Percentiles rank a stretch among this genome's conserved stretches.
Conservation (phyloP, 2,888 invertebrate species). For the Apodemia zela region DNA sequence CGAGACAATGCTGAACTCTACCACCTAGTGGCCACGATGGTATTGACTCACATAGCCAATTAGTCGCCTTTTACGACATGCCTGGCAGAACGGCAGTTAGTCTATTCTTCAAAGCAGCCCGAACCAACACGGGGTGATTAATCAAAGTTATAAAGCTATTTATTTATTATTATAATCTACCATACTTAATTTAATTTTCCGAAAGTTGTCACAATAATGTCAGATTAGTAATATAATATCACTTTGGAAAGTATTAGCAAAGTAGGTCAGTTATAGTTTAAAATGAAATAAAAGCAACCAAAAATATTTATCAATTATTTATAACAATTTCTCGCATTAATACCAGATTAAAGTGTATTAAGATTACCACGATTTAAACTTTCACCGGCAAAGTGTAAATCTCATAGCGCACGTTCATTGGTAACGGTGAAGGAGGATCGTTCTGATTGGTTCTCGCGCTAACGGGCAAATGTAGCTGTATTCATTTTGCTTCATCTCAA, state of each 20-base stretch:
- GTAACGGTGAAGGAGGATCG: constrained; percentile 32
- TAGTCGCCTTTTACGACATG: no score
- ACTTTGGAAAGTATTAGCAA: not conserved
- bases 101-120: no score
- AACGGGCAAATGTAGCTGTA: constrained; percentile 52
- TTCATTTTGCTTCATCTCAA: constrained; percentile 57
- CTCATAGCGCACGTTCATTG: constrained; percentile 44
- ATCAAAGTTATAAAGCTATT: no score
- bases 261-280: constrained; percentile 11
- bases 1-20: no score
- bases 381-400: constrained; percentile 55
- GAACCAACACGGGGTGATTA: no score
- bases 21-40: no score
- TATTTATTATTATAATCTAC: not conserved
- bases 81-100: no score
- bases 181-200: not conserved
- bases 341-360: constrained; percentile 37
- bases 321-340: constrained; percentile 35
- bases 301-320: constrained; percentile 15
- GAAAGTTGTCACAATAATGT: not conserved
- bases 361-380: constrained; percentile 51
- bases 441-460: constrained; percentile 49
- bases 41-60: no score
- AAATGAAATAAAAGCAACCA: constrained; percentile 6
- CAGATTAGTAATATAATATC: not conserved